Base-by-base conservation (phyloP, 2,888 invertebrate species). In the Lordiphosa andalusiaca region DNA sequence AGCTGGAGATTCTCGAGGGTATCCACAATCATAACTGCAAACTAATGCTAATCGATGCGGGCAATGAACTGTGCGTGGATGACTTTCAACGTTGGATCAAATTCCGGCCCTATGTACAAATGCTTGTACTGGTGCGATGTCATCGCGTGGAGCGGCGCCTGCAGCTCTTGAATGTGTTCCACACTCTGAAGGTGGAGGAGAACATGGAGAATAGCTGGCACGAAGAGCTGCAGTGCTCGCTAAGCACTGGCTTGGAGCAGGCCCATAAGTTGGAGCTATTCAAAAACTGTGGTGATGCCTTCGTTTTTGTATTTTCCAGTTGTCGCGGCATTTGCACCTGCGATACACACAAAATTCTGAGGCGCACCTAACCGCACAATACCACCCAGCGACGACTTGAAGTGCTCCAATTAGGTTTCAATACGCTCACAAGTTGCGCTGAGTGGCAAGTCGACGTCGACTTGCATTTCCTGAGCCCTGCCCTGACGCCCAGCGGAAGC, bases 21-120 rank as follows among this genome's bases (percentile, higher is more conserved):
- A 75, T 88, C 6, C 60, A 73, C 38, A 25, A 41, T 7, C 77
- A 71, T 7, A 54, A 75, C 7, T 84, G 87, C 48, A 69, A 75
- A 36, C 47, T 88, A 6, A 75, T 88, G 64, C 42, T 87, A 7
- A 75, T 87, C 40, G 85, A 87, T 69, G 73, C 78, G 0, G 72
- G 73, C 38, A 30, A 25, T 1, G 74, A 73, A 4, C 55, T 87
- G 19, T 59, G 69, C 23, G 52, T 69, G 7, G 56, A 69, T 0
- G 72, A 82, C 19, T 63, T 88, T 6, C 47, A 71, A 9, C 69
- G 85, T n/a, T 87, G 87, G 87, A 47, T 76, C 0, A 87, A 87
- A 46, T 87, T 85, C 40, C 68, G 80, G 1, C 65, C 71, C 0
- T 88, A 78, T 52, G 69, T 68, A 2, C 71, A 75, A 39, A 65